phyloP scores from a whole-genome alignment of 2,797 vertebrate species.

The Lagocephalus sceleratus region DNA sequence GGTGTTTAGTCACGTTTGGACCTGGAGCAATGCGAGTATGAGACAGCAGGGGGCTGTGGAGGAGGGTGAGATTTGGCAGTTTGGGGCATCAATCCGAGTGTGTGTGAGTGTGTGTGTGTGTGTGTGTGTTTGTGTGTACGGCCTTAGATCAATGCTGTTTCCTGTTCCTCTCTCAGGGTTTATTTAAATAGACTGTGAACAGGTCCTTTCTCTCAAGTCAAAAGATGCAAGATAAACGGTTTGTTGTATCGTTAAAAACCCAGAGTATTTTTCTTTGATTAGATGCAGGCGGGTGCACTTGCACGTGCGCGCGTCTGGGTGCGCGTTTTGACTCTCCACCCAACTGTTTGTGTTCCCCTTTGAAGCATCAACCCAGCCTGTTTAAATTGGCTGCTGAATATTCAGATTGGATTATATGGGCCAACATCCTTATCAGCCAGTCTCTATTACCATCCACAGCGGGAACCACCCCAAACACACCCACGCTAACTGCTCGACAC shows the following conservation, averaged over 20 bases:
- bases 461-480: slow-evolving; percentile 8
- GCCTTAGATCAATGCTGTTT: slow-evolving; percentile 9
- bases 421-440: slow-evolving; percentile 47
- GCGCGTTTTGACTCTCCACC: slow-evolving; percentile 40
- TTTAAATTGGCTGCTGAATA: slow-evolving; percentile 72
- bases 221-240: slow-evolving; percentile 24
- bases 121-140: too few relatives aligned
- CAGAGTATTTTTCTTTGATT: slow-evolving; percentile 9
- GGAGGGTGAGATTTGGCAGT: too few relatives aligned
- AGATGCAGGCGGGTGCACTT: slow-evolving; percentile 10
- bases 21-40: too few relatives aligned
- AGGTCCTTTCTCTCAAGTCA: slow-evolving; percentile 8
- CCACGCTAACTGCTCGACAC: slow-evolving; percentile 1
- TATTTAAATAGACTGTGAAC: slow-evolving; percentile 12
- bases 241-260: slow-evolving; percentile 21
- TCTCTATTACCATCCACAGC: slow-evolving; percentile 29
- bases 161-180: slow-evolving; percentile 23
- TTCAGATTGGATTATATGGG: slow-evolving; percentile 61
- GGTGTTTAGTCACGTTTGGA: too few relatives aligned
- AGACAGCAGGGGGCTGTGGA: too few relatives aligned
- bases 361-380: slow-evolving; percentile 49
- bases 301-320: slow-evolving; percentile 14
- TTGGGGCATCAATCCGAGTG: too few relatives aligned
- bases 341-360: slow-evolving; percentile 54
- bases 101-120: too few relatives aligned